Evolutionary conservation across 2,888 invertebrate species (phyloP).

Genomic region (Polylopha cassiicola): DNA sequence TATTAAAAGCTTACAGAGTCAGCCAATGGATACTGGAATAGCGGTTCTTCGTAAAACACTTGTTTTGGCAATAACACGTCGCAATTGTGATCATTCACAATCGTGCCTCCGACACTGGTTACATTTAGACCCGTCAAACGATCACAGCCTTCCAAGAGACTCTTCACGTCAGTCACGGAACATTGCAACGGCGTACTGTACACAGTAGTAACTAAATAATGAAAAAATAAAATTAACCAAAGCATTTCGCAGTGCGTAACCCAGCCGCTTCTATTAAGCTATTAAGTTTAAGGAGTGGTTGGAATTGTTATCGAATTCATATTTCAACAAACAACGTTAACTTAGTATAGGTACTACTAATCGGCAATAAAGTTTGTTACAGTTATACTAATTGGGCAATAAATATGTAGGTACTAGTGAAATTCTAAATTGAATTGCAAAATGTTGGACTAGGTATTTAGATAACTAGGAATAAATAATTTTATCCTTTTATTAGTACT

Average conservation of each 20-base stretch:
- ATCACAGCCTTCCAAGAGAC: slow-evolving; percentile 62
- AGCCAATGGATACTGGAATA: slow-evolving; percentile 56
- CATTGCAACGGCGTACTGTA: slow-evolving; percentile 40
- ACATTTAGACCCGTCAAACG: slow-evolving; percentile 57
- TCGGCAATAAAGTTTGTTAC: too few species aligned
- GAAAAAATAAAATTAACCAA: slow-evolving; percentile 25
- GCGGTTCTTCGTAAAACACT: slow-evolving; percentile 65
- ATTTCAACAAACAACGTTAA: slow-evolving; percentile 4
- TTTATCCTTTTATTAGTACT: too few species aligned
- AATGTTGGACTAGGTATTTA: too few species aligned
- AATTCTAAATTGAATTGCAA: too few species aligned
- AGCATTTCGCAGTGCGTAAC: too few species aligned
- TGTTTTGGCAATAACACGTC: slow-evolving; percentile 66
- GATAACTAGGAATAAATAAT: too few species aligned
- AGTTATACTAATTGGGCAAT: too few species aligned
- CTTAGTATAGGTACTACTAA: too few species aligned
- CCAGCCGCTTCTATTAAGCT: too few species aligned
- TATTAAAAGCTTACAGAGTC: slow-evolving; percentile 47
- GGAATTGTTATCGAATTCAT: slow-evolving; percentile 5
- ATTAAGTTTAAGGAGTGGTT: too few species aligned
- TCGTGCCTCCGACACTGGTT: slow-evolving; percentile 62
- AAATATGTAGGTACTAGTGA: too few species aligned
- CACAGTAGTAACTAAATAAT: slow-evolving; percentile 26
- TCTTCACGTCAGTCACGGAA: slow-evolving; percentile 51
- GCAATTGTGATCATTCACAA: slow-evolving; percentile 69